Base-by-base conservation (phyloP, 2,888 invertebrate genomes). In the Drosophila demipolita region DNA sequence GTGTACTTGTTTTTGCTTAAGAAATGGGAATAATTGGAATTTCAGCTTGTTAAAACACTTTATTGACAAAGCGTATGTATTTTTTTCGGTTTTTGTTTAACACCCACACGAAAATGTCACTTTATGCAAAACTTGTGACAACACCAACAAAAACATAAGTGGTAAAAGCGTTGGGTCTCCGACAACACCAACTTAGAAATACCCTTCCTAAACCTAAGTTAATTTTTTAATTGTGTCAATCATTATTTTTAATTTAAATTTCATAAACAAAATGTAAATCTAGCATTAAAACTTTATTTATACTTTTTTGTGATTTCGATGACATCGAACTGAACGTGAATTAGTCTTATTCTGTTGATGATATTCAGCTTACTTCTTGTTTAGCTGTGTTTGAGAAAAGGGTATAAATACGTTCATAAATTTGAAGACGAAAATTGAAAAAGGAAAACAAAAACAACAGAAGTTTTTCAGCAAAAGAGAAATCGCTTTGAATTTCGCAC, bases 401-500 rank as follows among this genome's bases (percentile, higher is more conserved):
- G 2, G 15, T 45, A 15, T 0, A 45, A 45, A 20, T 20, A 7
- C 26, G 26, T 26, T 11, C 2, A 29, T n/a, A 59, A 8, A 59
- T 29, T 54, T 3, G 23, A 35, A 20, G 48, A 52, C 11, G 45
- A 9, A 59, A 42, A 45, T 57, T 52, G 52, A 36, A 59, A 67
- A 67, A 53, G 17, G 32, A 57, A 62, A 62, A 20, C 35, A 54
- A 42, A 40, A 53, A 33, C 35, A 36, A 52, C 29, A 53, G n/a
- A 78, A 59, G 55, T 49, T 63, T 49, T 68, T 50, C 29, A 33
- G 26, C 59, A 73, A 74, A 83, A 83, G 81, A 78, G 83, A 83
- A 86, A 86, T 83, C 78, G 65, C 52, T 83, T 66, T 32, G 61
- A 48, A 70, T 73, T 86, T 73, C 52, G 69, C 75, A 73, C 68